A percentile compares a stretch with the other conserved stretches of the same genome.
These are phyloP conservation scores for Gallinago nigripennis DNA, from an alignment of 2,797 vertebrate genomes.

Conservation along the genomic window DNA sequence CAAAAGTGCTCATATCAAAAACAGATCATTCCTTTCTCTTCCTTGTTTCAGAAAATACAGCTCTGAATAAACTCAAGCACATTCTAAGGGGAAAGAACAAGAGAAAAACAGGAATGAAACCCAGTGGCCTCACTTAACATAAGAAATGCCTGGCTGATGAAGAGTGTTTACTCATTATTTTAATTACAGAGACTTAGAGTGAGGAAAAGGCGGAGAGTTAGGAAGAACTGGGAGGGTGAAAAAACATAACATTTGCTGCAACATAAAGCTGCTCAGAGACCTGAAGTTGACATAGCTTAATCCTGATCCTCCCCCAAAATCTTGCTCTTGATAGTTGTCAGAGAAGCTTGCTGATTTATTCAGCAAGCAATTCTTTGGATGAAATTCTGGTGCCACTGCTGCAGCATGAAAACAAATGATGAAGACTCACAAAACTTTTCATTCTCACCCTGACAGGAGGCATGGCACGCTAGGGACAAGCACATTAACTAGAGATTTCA, in stretches of 20 bases:
- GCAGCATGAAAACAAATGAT: not conserved
- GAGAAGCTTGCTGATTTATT: not conserved
- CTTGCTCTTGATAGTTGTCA: not conserved
- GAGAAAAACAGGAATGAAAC: not conserved
- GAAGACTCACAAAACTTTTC: not conserved
- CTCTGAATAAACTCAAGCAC: not conserved
- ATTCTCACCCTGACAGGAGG: not conserved
- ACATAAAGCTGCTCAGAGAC: not conserved
- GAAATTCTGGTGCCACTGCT: not conserved
- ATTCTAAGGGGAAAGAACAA: not conserved
- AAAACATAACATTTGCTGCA: not conserved
- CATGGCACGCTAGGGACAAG: accelerated
- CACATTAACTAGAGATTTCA: not conserved
- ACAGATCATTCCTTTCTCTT: not conserved
- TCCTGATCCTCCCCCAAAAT: not conserved
- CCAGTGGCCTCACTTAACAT: not conserved
- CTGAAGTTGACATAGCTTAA: not conserved
- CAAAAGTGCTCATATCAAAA: not conserved
- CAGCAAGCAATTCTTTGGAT: not conserved
- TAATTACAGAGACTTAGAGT: not conserved
- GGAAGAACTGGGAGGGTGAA: not conserved
- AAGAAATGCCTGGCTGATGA: not conserved
- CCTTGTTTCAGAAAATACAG: not conserved
- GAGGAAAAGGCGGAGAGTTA: not conserved
- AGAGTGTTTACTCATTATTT: not conserved